phyloP scores from a whole-genome alignment of 2,797 vertebrate genomes.

The Glyptemys insculpta region DNA sequence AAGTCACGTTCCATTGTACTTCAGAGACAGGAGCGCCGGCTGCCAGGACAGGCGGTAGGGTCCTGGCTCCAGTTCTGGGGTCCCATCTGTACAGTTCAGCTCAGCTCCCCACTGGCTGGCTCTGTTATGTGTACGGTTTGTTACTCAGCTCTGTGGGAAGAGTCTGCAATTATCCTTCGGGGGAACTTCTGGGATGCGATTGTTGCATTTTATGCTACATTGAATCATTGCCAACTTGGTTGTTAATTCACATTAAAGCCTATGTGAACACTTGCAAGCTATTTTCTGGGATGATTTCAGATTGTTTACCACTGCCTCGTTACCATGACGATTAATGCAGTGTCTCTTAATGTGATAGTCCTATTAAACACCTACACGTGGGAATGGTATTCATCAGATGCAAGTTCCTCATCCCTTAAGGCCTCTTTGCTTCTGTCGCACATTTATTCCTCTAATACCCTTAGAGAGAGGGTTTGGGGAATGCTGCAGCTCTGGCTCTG shows the following conservation, averaged over 20 bases:
- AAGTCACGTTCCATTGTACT: not conserved
- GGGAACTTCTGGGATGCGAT: not conserved
- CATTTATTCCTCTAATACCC: not conserved
- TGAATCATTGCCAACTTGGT: constrained; percentile 52
- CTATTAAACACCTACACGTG: constrained; percentile 64
- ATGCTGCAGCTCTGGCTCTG: not conserved
- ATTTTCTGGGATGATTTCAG: constrained; percentile 58
- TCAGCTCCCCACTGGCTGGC: not conserved
- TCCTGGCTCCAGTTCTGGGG: not conserved
- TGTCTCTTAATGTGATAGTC: not conserved
- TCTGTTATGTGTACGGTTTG: fast-evolving
- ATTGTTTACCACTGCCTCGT: constrained; percentile 55
- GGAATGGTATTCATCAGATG: not conserved
- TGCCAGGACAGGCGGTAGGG: not conserved
- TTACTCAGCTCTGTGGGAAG: not conserved
- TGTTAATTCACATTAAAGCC: not conserved
- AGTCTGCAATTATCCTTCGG: not conserved
- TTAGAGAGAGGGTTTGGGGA: not conserved
- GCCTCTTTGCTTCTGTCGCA: not conserved
- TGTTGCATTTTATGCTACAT: not conserved
- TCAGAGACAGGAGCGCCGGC: not conserved
- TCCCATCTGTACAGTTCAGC: not conserved
- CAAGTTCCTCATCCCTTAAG: not conserved
- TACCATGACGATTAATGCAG: constrained; percentile 74
- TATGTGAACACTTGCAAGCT: not conserved